phyloP scores from a whole-genome alignment of 2,888 invertebrate species.

The Halictus ligatus region DNA sequence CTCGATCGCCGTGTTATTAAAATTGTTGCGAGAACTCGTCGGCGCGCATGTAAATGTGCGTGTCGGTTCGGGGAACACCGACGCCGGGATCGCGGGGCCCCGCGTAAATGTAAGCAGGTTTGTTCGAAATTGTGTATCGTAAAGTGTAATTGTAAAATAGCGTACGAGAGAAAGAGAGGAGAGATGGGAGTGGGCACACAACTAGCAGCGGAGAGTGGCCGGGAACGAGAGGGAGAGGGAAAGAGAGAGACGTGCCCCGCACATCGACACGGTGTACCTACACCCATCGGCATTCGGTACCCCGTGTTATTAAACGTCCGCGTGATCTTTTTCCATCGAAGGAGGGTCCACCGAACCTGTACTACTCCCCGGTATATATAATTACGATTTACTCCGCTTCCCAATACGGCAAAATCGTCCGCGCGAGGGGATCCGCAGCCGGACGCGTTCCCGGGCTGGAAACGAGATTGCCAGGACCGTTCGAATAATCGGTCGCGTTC shows the following conservation, averaged over 20 bases:
- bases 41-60: conserved; percentile 36
- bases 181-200: background rate
- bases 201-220: background rate
- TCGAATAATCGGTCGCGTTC: conserved; percentile 37
- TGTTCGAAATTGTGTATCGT: conserved; percentile 52
- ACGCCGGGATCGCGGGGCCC: background rate
- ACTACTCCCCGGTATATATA: conserved; percentile 63
- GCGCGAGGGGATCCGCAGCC: conserved; percentile 55
- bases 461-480: conserved; percentile 31
- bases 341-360: conserved; percentile 61
- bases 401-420: conserved; percentile 63
- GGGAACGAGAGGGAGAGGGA: background rate
- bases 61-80: conserved; percentile 33
- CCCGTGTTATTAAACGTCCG: conserved; percentile 71
- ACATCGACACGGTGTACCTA: conserved; percentile 40
- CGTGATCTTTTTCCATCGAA: conserved; percentile 69
- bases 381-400: conserved; percentile 72
- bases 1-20: conserved; percentile 59
- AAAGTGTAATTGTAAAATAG: conserved; percentile 54
- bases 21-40: conserved; percentile 47
- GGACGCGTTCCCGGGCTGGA: conserved; percentile 52
- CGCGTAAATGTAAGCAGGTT: conserved; percentile 38
- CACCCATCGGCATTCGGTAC: conserved; percentile 68
- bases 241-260: conserved; percentile 35
- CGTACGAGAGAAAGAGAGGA: conserved; percentile 16